Evolutionary conservation across 2,113 vertebrate genomes (phyloP).

Genomic region (Hypomesus transpacificus): DNA sequence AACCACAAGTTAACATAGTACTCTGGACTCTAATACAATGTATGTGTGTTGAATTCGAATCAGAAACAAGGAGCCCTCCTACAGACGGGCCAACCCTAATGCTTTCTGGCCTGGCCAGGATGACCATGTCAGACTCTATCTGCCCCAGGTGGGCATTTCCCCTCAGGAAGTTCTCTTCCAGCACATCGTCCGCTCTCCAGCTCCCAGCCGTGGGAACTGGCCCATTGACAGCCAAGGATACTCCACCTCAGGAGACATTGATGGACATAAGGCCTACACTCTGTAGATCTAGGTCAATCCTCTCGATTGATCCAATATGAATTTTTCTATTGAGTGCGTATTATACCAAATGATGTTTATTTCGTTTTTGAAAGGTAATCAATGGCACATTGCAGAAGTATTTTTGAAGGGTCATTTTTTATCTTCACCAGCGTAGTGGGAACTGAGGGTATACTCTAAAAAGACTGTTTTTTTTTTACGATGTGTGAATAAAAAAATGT

Average conservation of each 20-base stretch:
- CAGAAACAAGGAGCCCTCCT: background rate
- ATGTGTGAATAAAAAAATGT: no score
- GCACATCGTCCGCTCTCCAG: background rate
- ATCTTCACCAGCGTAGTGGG: no score
- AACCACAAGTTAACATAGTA: background rate
- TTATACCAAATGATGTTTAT: background rate
- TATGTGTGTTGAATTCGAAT: background rate
- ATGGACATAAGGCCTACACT: constrained; percentile 11
- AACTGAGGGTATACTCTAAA: no score
- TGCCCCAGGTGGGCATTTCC: constrained; percentile 16
- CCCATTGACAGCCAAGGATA: constrained; percentile 30
- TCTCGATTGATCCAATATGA: background rate
- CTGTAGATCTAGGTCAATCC: constrained; percentile 16
- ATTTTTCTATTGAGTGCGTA: background rate
- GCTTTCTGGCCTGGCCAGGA: constrained; percentile 38
- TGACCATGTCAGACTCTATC: constrained; percentile 17
- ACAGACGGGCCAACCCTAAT: constrained; percentile 12
- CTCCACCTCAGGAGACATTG: constrained; percentile 39
- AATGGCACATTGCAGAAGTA: background rate
- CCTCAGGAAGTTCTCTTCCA: constrained; percentile 35
- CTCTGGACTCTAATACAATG: background rate
- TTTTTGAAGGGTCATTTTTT: no score
- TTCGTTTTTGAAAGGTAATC: background rate
- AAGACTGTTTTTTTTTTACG: no score
- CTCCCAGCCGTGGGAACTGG: constrained; percentile 30